Base-by-base conservation (phyloP, 2,113 vertebrate genomes). In the Dicerorhinus sumatrensis region DNA sequence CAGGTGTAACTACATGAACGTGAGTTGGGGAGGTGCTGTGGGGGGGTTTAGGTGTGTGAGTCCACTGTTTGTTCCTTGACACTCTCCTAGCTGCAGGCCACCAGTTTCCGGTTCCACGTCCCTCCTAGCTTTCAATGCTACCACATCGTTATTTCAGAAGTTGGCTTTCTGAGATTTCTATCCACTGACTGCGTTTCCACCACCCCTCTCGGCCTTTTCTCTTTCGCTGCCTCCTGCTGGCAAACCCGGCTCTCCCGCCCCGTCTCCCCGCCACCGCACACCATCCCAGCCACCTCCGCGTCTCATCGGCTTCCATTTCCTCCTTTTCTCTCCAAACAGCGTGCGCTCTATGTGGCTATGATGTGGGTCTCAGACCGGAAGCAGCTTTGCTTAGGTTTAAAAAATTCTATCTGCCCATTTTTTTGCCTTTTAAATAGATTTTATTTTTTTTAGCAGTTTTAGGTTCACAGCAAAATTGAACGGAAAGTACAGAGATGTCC, bases 121-220 rank as follows among this genome's bases (percentile, higher is more conserved):
- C 76, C 92, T 93, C 94, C 81, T 76, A 42, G 96, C 93, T 91
- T 87, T 94, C 92, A 82, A 48, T 69, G 31, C 97, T 97, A 93
- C 96, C 94, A 90, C 63, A 20, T 93, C 92, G 97, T 98, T 89
- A 76, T 88, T 97, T 96, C 96, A 94, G 96, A 97, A 98, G 95
- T 79, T 67, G 97, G 75, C 97, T 98, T 97, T 97, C 91, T 97
- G 86, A 92, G 95, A 79, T 97, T 97, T 97, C 89, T 97, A 54
- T 86, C 89, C 91, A 8, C 95, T 93, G 97, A 97, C 97, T 95
- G 98, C 85, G 90, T 97, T 97, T 98, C 97, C 92, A 88, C 94
- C 97, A 33, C 23, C 17, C 96, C 97, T 93, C 90, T 94, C 73
- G 83, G 95, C 89, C 88, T 88, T 63, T 98, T 82, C 81, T 94